Conservation (phyloP, 2,113 vertebrate species). For the Elaphurus davidianus region DNA sequence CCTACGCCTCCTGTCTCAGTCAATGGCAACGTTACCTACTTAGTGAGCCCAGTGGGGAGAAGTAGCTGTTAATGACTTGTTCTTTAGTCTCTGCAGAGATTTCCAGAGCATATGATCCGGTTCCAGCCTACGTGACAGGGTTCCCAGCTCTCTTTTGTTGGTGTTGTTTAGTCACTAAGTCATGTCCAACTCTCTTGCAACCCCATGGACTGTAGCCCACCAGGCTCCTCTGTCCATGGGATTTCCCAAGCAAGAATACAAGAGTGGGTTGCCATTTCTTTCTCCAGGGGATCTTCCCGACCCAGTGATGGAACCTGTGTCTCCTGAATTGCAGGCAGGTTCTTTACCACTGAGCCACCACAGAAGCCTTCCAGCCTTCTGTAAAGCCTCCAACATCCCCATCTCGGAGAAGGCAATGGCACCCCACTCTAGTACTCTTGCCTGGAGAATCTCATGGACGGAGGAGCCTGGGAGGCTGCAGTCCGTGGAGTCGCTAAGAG, state of each 20-base stretch:
- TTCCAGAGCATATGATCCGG: background rate
- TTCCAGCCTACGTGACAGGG: background rate
- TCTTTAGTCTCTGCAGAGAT: background rate
- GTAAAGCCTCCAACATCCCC: accelerated
- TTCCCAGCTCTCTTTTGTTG: background rate
- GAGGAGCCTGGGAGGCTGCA: too few relatives aligned
- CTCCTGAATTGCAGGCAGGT: background rate
- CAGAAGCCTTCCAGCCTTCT: background rate
- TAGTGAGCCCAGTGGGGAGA: background rate
- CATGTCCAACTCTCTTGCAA: background rate
- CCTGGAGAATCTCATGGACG: too few relatives aligned
- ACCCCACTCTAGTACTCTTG: too few relatives aligned
- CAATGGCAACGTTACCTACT: background rate
- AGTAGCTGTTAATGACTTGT: background rate
- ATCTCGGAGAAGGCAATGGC: too few relatives aligned
- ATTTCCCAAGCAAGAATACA: background rate
- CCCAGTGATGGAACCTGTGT: background rate
- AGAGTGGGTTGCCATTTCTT: background rate
- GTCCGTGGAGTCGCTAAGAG: too few relatives aligned
- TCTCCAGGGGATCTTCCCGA: background rate
- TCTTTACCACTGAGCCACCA: background rate
- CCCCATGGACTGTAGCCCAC: background rate
- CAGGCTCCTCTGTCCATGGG: background rate
- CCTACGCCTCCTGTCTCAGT: background rate
- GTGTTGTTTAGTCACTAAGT: background rate